These are phyloP conservation scores for Ligdia adustata DNA, from an alignment of 2,888 invertebrate genomes.

Conservation along the genomic window DNA sequence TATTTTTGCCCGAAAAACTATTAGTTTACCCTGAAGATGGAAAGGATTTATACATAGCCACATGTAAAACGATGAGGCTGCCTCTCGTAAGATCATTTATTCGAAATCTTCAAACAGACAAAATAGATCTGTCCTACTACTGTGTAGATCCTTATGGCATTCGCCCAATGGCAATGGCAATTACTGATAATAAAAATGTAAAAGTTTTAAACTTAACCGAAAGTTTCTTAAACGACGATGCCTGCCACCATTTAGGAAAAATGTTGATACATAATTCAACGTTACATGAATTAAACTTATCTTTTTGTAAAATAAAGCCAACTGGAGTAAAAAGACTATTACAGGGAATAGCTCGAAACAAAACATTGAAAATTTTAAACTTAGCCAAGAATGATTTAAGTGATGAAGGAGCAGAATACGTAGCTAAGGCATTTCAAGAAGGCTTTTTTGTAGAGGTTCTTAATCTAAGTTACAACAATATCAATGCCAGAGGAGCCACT, in stretches of 20 bases:
- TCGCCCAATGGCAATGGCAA: constrained; percentile 60
- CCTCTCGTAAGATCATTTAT: constrained; percentile 55
- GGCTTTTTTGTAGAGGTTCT: constrained; percentile 53
- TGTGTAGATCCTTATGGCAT: constrained; percentile 59
- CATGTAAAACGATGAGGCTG: constrained; percentile 62
- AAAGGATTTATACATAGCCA: constrained; percentile 58
- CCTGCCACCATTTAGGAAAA: constrained; percentile 64
- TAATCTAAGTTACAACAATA: constrained; percentile 56
- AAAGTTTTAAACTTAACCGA: constrained; percentile 56
- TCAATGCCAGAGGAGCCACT: constrained; percentile 49
- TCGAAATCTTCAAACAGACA: constrained; percentile 46
- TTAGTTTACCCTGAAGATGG: constrained; percentile 61
- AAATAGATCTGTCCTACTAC: constrained; percentile 65
- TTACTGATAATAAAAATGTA: constrained; percentile 57
- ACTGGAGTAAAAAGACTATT: constrained; percentile 19
- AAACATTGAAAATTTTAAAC: constrained; percentile 23
- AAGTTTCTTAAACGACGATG: constrained; percentile 61
- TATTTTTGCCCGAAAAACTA: constrained; percentile 46
- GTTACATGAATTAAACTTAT: constrained; percentile 55
- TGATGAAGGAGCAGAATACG: constrained; percentile 22
- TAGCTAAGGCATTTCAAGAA: constrained; percentile 28
- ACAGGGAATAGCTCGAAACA: constrained; percentile 19
- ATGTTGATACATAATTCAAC: constrained; percentile 55
- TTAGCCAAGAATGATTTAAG: constrained; percentile 28
- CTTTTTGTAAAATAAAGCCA: constrained; percentile 56